phyloP scores from a whole-genome alignment of 2,797 vertebrate species.

The Hyperoplus lanceolatus region DNA sequence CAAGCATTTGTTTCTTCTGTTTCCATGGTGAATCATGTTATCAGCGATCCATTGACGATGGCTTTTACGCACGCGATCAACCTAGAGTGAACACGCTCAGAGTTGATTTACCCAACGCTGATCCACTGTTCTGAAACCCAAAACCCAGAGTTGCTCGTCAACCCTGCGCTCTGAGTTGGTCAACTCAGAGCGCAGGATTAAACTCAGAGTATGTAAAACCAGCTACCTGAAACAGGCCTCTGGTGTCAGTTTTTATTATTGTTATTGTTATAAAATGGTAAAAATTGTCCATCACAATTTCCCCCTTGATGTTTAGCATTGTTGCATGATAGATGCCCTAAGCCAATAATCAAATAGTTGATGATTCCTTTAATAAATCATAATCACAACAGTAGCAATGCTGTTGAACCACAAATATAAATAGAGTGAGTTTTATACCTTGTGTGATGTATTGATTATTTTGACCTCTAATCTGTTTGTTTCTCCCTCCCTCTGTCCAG shows the following conservation, averaged over 20 bases:
- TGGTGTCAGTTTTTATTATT: neutral
- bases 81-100: too few relatives aligned
- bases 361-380: neutral
- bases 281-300: neutral
- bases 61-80: too few relatives aligned
- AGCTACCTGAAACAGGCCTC: too few relatives aligned
- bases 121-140: too few relatives aligned
- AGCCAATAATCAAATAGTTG: neutral
- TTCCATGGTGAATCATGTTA: too few relatives aligned
- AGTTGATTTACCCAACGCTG: too few relatives aligned
- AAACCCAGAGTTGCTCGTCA: too few relatives aligned
- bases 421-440: neutral
- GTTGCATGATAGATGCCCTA: conserved; percentile 1
- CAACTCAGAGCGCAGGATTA: too few relatives aligned
- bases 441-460: neutral
- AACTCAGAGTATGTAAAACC: too few relatives aligned
- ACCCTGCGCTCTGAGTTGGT: too few relatives aligned
- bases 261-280: neutral
- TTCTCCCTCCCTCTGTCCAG: conserved; percentile 66
- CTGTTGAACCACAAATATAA: neutral
- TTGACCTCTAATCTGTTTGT: conserved; percentile 25
- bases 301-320: neutral
- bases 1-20: too few relatives aligned
- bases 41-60: too few relatives aligned
- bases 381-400: neutral